Evolutionary conservation across 1,140 invertebrate genomes (phyloP), one percentile per base, ranked within the genome.

Genomic region (Brevipalpus yothersi): DNA sequence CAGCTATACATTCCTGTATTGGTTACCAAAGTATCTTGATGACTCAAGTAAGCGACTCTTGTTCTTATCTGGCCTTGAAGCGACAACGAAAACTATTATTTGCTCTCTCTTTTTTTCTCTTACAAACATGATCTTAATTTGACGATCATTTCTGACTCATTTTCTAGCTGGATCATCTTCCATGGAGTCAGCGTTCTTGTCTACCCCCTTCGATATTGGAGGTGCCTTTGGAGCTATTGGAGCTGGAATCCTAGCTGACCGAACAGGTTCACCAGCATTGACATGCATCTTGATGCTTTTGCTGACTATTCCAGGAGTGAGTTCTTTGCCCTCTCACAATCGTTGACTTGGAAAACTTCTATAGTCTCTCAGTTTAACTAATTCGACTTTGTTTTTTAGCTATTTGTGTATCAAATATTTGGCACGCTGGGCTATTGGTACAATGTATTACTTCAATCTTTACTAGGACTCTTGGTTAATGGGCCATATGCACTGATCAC

Each of bases 401-500:
- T 91, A 67, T 79, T 86, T 63, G 68, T 84, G 12, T 91, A 90
- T 69, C 77, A 86, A 69, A 71, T 72, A 59, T 79, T 80, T 67
- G 83, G 83, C 39, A 75, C 76, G 40, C 65, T 73, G 19, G 79
- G 76, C 61, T 68, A 82, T 17, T 67, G 65, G 3, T 65, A 78
- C 1, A 87, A 82, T 69, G 60, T 67, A 69, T 65, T 78, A 42
- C 69, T 95, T 53, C 75, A 94, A 59, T 68, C 91, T 31, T 53
- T 83, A 13, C 79, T 80, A 60, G 91, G 91, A 21, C 68, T 82
- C 61, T 72, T 94, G 45, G 89, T 95, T 0, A 95, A 95, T 72
- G 91, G 89, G 2, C 91, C 91, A 1, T 95, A 95, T 72, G 85
- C 88, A 23, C 73, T 96, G 19, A 95, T 96, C 67, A 95, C 91